Evolutionary conservation across 2,888 invertebrate species (phyloP).

Genomic region (Phaonia tiefii): DNA sequence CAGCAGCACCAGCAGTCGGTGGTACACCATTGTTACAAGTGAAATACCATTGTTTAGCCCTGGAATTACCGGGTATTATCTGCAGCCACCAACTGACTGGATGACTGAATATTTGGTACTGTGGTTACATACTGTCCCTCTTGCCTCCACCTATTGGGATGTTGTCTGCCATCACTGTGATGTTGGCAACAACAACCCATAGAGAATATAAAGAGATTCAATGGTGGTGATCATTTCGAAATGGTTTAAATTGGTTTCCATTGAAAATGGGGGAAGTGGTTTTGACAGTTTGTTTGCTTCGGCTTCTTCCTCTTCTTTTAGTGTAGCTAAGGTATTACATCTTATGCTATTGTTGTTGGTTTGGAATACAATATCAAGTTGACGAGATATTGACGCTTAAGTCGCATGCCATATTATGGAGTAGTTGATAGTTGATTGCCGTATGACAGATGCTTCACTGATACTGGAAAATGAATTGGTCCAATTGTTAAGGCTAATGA

Average conservation of each 20-base stretch:
- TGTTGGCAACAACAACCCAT: not conserved
- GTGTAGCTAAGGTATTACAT: too few species aligned
- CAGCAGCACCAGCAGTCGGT: slow-evolving; percentile 31
- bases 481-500: slow-evolving; percentile 50
- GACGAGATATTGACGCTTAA: not conserved
- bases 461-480: slow-evolving; percentile 60
- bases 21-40: slow-evolving; percentile 48
- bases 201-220: not conserved
- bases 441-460: slow-evolving; percentile 5
- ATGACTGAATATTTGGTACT: slow-evolving; percentile 26
- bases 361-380: not conserved
- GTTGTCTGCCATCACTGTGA: not conserved
- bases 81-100: slow-evolving; percentile 13
- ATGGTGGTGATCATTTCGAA: not conserved
- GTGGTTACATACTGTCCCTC: not conserved
- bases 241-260: not conserved
- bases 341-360: not conserved
- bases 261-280: not conserved
- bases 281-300: not conserved
- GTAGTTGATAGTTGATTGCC: not conserved
- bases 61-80: slow-evolving; percentile 43
- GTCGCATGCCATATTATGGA: slow-evolving; percentile 17
- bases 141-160: not conserved
- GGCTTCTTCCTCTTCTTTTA: too few species aligned
- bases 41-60: slow-evolving; percentile 37